These are phyloP conservation scores for Ganaspis brasiliensis DNA, from an alignment of 2,888 invertebrate genomes.

Conservation along the genomic window DNA sequence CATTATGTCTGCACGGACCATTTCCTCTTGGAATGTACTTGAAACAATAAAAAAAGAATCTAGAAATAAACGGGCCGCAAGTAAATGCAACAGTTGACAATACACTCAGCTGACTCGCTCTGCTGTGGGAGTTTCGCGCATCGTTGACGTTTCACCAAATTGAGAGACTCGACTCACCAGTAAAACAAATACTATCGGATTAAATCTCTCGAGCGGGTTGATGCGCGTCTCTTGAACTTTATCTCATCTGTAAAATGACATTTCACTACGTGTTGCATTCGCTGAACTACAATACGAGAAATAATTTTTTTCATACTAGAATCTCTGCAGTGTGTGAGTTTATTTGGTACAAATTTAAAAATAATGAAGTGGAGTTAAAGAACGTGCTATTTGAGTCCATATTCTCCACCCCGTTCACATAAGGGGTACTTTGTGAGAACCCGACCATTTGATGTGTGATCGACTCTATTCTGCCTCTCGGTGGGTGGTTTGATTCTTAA, in stretches of 20 bases:
- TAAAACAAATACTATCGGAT: neutral
- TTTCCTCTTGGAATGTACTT: conserved; percentile 14
- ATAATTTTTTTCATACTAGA: too few species aligned
- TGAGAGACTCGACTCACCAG: neutral
- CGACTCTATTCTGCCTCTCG: too few species aligned
- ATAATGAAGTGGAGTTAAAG: too few species aligned
- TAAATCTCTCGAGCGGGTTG: neutral
- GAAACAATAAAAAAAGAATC: conserved; percentile 11
- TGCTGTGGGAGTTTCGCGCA: conserved; percentile 34
- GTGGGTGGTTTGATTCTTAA: too few species aligned
- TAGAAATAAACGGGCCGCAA: neutral
- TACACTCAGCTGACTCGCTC: neutral
- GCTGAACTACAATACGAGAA: neutral
- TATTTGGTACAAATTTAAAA: too few species aligned
- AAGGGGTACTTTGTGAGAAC: too few species aligned
- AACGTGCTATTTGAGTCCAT: too few species aligned
- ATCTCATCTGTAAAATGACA: neutral
- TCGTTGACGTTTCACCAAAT: conserved; percentile 30
- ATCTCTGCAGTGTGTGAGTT: too few species aligned
- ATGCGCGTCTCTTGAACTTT: neutral
- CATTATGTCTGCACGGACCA: conserved; percentile 29
- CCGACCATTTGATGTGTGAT: too few species aligned
- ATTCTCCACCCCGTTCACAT: too few species aligned
- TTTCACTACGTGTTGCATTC: neutral
- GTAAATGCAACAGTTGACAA: conserved; percentile 29